Evolutionary conservation across 35 echinoderm and acorn worm genomes (phyloP).

Genomic region (Patiria miniata): DNA sequence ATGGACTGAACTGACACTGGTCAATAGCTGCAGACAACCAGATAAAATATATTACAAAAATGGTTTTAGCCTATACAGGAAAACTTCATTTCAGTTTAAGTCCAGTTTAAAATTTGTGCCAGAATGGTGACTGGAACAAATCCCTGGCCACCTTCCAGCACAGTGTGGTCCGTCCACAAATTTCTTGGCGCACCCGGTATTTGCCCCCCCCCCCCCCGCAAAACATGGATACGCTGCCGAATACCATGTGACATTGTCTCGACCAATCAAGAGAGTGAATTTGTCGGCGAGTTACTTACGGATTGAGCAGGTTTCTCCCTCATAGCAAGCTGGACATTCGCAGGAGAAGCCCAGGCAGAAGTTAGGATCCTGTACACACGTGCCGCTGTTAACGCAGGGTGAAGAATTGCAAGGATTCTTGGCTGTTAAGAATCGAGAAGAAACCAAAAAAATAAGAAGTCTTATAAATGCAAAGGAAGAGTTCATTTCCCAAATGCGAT

Average conservation of each 20-base stretch:
- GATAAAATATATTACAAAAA: background rate
- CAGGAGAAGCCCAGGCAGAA: conserved; percentile 63
- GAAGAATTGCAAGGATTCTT: conserved; percentile 64
- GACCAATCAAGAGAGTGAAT: no score
- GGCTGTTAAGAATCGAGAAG: conserved; percentile 50
- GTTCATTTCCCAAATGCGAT: no score
- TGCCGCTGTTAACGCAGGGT: conserved; percentile 72
- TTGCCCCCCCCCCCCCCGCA: no score
- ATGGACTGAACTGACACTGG: conserved; percentile 53
- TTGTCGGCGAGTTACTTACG: conserved; percentile 2
- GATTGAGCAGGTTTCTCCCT: conserved; percentile 50
- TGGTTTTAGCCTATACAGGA: background rate
- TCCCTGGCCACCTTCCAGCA: no score
- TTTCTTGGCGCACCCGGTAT: no score
- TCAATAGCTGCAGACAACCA: conserved; percentile 43
- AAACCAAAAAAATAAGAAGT: no score
- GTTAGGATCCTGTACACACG: conserved; percentile 57
- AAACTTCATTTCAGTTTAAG: background rate
- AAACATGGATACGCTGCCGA: no score
- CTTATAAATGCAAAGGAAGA: no score
- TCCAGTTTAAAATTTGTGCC: no score
- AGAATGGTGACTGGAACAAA: no score
- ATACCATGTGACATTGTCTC: no score
- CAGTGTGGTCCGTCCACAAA: no score
- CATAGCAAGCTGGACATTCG: conserved; percentile 61